Conservation (phyloP, 2,888 invertebrate species). For the Bombylius major region DNA sequence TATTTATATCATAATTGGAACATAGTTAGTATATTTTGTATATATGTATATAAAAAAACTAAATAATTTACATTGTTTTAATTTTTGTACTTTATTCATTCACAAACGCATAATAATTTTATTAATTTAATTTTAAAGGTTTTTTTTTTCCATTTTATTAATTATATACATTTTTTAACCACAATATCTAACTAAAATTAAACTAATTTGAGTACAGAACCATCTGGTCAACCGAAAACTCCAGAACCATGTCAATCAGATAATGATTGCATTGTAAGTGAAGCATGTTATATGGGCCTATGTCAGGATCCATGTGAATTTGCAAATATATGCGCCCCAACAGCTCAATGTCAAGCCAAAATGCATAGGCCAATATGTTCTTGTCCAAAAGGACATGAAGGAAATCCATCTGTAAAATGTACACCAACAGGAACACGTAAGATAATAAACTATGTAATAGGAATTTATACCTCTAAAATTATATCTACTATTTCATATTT, state of each 20-base stretch:
- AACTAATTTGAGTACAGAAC: slow-evolving; percentile 40
- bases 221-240: slow-evolving; percentile 54
- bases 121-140: too few species aligned
- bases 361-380: slow-evolving; percentile 74
- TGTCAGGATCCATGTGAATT: slow-evolving; percentile 77
- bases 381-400: slow-evolving; percentile 67
- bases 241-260: slow-evolving; percentile 72
- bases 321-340: slow-evolving; percentile 60
- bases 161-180: background rate
- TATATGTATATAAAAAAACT: too few species aligned
- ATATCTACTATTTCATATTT: background rate
- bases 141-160: too few species aligned
- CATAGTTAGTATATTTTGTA: background rate
- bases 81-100: background rate
- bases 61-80: background rate
- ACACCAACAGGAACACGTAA: slow-evolving; percentile 64
- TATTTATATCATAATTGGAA: background rate
- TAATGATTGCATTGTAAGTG: slow-evolving; percentile 69
- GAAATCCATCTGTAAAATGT: slow-evolving; percentile 71
- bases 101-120: too few species aligned
- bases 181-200: slow-evolving; percentile 1
- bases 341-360: slow-evolving; percentile 66
- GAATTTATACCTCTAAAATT: background rate
- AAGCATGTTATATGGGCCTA: slow-evolving; percentile 69
- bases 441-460: slow-evolving; percentile 29